phyloP scores from a whole-genome alignment of 2,113 vertebrate genomes.

The Natator depressus region DNA sequence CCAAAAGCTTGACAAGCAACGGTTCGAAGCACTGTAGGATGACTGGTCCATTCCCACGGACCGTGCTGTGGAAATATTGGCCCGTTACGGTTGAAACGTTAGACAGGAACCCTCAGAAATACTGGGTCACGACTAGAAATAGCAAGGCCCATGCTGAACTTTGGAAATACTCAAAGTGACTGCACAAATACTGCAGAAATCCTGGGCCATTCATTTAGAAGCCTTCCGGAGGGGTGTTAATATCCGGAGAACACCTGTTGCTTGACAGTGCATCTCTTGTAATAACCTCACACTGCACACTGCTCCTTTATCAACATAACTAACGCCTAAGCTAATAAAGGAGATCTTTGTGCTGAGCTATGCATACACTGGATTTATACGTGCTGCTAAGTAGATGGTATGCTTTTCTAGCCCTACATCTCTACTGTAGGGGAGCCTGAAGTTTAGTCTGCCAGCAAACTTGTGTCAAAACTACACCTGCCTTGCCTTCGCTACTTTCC shows the following conservation, averaged over 20 bases:
- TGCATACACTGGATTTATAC: not conserved
- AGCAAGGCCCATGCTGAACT: not conserved
- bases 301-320: not conserved
- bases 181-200: not conserved
- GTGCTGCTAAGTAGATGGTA: not conserved
- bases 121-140: not conserved
- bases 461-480: not conserved
- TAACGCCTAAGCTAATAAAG: not conserved
- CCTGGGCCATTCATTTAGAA: not conserved
- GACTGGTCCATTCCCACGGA: not conserved
- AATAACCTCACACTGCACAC: not conserved
- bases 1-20: not conserved
- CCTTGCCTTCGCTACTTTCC: not conserved
- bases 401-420: not conserved
- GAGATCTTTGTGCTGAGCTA: not conserved
- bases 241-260: not conserved
- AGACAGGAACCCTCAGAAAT: not conserved
- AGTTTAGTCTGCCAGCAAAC: not conserved
- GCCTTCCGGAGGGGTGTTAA: not conserved
- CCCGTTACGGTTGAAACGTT: not conserved
- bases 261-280: not conserved
- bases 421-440: not conserved
- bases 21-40: not conserved
- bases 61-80: not conserved
- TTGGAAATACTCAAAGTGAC: not conserved